Base-by-base conservation (phyloP, 1,140 invertebrate species). In the Sinella curviseta region DNA sequence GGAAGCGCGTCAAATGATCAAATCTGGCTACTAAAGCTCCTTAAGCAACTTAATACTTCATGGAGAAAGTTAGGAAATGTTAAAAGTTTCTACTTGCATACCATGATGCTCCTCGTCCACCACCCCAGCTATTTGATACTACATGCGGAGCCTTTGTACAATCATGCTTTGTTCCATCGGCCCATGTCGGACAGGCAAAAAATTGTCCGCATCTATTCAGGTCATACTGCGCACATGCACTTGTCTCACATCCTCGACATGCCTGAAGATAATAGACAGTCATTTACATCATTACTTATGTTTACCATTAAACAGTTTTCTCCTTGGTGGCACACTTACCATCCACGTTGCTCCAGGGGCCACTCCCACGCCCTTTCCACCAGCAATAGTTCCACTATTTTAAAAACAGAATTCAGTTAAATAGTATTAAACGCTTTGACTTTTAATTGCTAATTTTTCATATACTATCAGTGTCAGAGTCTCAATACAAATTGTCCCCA, bases 101-200 rank as follows among this genome's bases (percentile, higher is more conserved):
- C 30, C 24, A 60, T 2, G 33, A 28, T 26, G 26, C 30, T 31
- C 65, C 65, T 14, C 31, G 65, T 4, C 65, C 65, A 33, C 65
- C 65, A 31, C 65, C 65, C 65, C 65, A 70, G 12, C 3, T 39
- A 39, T 81, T 81, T 14, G 24, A 28, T 0, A 78, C 55, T 4
- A 78, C 3, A 28, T 76, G 31, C n/a, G 77, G 77, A 30, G 80
- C 77, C 34, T 78, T 78, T 17, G 48, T n/a, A 33, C 77, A 77
- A 55, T 73, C 39, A n/a, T 33, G 28, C 24, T 31, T 34, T 28
- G 28, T 20, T 20, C 65, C 36, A 14, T 65, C 31, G 26, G 20
- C 24, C 20, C 1, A 26, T 30, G 77, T 77, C 1, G 67, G 65
- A 54, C 65, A 78, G n/a, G 39, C 33, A 36, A 74, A 39, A 1